Percentiles rank a stretch among this genome's conserved stretches.
These are phyloP conservation scores for Hemaris fuciformis DNA, from an alignment of 2,888 invertebrate species.

Conservation along the genomic window DNA sequence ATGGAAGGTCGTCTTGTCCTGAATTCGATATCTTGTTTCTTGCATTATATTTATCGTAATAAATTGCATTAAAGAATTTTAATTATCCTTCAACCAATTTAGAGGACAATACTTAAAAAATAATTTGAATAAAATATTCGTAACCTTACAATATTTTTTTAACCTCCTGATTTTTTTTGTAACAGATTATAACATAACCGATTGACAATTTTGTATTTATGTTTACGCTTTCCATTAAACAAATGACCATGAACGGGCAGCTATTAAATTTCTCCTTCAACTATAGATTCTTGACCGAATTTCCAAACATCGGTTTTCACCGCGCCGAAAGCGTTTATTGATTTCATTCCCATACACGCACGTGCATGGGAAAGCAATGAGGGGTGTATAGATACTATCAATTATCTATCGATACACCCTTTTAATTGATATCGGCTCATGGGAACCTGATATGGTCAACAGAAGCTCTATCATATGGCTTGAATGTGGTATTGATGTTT, in stretches of 20 bases:
- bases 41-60: too few species aligned
- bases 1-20: background rate
- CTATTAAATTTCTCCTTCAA: constrained; percentile 3
- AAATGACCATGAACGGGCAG: background rate
- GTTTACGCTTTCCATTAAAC: background rate
- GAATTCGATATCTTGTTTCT: background rate
- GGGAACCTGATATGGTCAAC: constrained; percentile 39
- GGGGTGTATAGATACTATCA: constrained; percentile 67
- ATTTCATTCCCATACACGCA: constrained; percentile 8
- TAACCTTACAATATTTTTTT: too few species aligned
- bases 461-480: constrained; percentile 7
- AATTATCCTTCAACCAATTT: too few species aligned
- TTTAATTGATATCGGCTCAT: constrained; percentile 45
- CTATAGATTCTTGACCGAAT: background rate
- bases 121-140: too few species aligned
- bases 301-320: background rate
- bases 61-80: too few species aligned
- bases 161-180: too few species aligned
- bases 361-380: constrained; percentile 65
- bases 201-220: too few species aligned
- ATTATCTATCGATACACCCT: constrained; percentile 58
- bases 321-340: background rate
- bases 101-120: too few species aligned
- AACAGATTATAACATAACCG: too few species aligned
- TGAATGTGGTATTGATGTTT: background rate